Conservation (phyloP, 1,140 invertebrate genomes). For the Lepeophtheirus salmonis region DNA sequence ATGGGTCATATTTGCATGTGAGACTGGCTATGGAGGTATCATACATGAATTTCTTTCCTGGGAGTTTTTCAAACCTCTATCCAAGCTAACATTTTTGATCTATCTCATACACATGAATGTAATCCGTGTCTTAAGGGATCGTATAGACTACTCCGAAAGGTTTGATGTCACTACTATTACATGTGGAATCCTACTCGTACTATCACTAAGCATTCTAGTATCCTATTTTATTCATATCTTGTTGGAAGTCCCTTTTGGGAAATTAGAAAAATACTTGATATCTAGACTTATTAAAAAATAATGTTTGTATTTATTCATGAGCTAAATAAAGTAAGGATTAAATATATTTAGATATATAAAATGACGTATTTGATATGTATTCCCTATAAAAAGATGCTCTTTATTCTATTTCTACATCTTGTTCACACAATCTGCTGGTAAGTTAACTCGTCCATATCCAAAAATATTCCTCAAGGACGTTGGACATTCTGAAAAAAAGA, state of each 20-base stretch:
- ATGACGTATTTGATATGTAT: too few species aligned
- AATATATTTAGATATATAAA: too few species aligned
- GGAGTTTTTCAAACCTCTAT: slow-evolving; percentile 54
- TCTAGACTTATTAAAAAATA: background rate
- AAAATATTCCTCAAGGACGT: background rate
- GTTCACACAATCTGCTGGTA: background rate
- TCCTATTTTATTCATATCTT: slow-evolving; percentile 1
- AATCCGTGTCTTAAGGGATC: background rate
- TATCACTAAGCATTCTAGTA: background rate
- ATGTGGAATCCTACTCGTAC: background rate
- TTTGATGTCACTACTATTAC: background rate
- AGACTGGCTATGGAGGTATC: slow-evolving; percentile 60
- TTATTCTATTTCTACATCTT: background rate
- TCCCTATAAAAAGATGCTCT: too few species aligned
- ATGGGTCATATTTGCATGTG: slow-evolving; percentile 73
- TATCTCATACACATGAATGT: slow-evolving; percentile 52
- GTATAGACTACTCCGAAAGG: background rate
- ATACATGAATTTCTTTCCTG: slow-evolving; percentile 55
- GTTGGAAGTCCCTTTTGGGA: background rate
- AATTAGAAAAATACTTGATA: slow-evolving; percentile 8
- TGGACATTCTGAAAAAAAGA: background rate
- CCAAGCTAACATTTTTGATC: slow-evolving; percentile 67
- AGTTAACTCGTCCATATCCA: background rate
- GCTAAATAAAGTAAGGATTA: too few species aligned
- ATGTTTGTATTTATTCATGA: too few species aligned